Conservation (phyloP, 2,113 vertebrate genomes). For the Ceyx cyanopectus region DNA sequence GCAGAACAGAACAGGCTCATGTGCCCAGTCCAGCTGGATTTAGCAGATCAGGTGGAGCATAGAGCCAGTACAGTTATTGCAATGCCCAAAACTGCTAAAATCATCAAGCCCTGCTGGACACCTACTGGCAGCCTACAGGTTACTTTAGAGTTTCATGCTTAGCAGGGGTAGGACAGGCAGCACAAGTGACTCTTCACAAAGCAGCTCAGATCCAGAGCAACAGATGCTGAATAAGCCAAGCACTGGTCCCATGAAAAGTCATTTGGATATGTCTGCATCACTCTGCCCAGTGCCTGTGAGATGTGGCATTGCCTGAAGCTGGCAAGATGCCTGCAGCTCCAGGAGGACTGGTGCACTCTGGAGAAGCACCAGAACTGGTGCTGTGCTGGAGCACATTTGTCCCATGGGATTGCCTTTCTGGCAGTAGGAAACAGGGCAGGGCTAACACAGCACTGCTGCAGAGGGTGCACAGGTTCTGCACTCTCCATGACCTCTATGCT, state of each 20-base stretch:
- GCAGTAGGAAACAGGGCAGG: neutral
- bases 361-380: neutral
- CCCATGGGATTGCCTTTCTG: neutral
- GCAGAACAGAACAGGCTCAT: neutral
- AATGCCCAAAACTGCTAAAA: neutral
- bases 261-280: neutral
- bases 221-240: neutral
- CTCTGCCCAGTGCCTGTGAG: neutral
- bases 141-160: neutral
- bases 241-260: neutral
- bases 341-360: neutral
- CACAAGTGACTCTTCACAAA: neutral
- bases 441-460: neutral
- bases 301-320: accelerated
- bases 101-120: neutral
- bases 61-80: accelerated
- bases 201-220: neutral
- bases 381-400: neutral
- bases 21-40: neutral
- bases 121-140: neutral
- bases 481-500: neutral
- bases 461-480: neutral
- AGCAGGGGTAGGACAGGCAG: neutral
- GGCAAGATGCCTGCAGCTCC: neutral
- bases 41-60: neutral